phyloP scores from a whole-genome alignment of 1,140 invertebrate genomes.

The Apis cerana region DNA sequence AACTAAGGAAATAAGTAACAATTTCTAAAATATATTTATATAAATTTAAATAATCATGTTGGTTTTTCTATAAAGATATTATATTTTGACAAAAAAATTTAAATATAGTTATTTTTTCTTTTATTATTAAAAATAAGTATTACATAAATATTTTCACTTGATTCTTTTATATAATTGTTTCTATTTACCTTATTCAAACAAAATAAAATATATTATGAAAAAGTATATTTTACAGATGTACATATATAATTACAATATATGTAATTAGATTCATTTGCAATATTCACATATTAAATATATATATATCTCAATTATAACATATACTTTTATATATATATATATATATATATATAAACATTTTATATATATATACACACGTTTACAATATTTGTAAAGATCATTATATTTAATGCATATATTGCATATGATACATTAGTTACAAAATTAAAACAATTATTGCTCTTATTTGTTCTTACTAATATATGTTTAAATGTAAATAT shows the following conservation, averaged over 20 bases:
- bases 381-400: conserved; percentile 6
- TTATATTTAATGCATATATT: conserved; percentile 18
- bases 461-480: conserved; percentile 1
- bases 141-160: background rate
- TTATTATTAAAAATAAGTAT: conserved; percentile 19
- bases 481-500: background rate
- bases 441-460: conserved; percentile 13
- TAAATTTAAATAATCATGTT: background rate
- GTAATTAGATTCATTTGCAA: background rate
- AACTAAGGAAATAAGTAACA: conserved; percentile 1
- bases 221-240: conserved; percentile 73
- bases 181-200: conserved; percentile 54
- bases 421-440: conserved; percentile 5
- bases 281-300: conserved; percentile 5
- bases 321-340: too few relatives aligned
- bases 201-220: conserved; percentile 74
- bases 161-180: background rate
- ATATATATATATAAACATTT: conserved; percentile 5
- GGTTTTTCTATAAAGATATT: background rate
- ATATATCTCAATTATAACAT: background rate
- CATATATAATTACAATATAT: conserved; percentile 44
- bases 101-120: conserved; percentile 4
- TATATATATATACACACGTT: background rate
- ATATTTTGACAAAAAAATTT: background rate
- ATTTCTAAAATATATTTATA: background rate